Conservation (phyloP, 2,113 vertebrate species). For the Camelus dromedarius region DNA sequence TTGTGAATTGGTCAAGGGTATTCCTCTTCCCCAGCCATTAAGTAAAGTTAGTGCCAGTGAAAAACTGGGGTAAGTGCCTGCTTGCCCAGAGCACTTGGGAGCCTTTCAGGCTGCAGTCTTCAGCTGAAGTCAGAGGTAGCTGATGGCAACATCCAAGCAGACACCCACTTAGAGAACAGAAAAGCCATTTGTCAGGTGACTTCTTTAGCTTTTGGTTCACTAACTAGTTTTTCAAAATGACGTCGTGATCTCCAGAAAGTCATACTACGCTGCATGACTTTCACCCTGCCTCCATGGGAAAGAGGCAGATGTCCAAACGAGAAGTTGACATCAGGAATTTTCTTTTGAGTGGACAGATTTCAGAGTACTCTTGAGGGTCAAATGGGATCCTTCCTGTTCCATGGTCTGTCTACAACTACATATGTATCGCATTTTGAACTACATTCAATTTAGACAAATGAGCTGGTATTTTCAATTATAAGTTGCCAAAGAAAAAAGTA, state of each 20-base stretch:
- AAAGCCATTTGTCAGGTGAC: background rate
- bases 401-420: background rate
- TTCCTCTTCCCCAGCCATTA: background rate
- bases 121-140: background rate
- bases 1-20: background rate
- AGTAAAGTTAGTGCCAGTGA: background rate
- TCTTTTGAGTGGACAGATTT: slow-evolving; percentile 9
- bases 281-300: background rate
- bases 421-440: slow-evolving; percentile 29
- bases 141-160: background rate
- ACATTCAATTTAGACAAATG: background rate
- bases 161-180: background rate
- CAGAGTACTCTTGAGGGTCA: background rate
- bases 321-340: background rate
- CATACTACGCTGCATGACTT: background rate
- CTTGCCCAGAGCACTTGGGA: background rate
- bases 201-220: background rate
- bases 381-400: background rate
- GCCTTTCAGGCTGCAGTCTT: background rate
- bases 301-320: background rate
- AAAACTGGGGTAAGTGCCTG: background rate
- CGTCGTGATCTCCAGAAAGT: background rate
- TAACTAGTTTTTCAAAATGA: background rate
- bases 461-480: background rate
- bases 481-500: background rate